Conservation (phyloP, 1,140 invertebrate species). For the Bombus consobrinus region DNA sequence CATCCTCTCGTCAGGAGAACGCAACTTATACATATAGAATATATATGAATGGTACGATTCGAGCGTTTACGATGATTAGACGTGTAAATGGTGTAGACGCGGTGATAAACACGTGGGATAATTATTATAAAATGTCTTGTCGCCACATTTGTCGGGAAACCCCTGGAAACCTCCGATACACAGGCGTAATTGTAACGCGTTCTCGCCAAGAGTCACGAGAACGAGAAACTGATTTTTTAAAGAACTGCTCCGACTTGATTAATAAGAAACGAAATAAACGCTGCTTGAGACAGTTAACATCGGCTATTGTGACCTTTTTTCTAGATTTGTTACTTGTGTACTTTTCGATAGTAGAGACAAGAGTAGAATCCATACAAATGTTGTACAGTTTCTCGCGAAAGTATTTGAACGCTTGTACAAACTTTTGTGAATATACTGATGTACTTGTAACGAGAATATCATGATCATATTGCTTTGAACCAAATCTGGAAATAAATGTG, state of each 20-base stretch:
- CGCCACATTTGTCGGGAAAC: conserved; percentile 6
- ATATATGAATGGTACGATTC: conserved; percentile 42
- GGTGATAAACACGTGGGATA: background rate
- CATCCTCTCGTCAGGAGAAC: conserved; percentile 4
- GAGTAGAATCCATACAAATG: background rate
- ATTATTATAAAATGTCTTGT: background rate
- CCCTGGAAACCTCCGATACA: conserved; percentile 8
- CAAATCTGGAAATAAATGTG: too few species aligned
- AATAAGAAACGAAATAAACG: conserved; percentile 72
- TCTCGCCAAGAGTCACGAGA: conserved; percentile 62
- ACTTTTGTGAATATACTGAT: background rate
- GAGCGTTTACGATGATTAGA: conserved; percentile 46
- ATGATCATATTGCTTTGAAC: too few species aligned
- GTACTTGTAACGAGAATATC: too few species aligned
- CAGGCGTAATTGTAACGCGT: conserved; percentile 57
- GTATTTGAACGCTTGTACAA: background rate
- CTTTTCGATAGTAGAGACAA: background rate
- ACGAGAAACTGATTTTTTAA: conserved; percentile 70
- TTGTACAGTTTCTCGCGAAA: background rate
- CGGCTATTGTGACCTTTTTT: background rate
- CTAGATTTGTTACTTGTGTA: too few species aligned
- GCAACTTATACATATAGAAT: conserved; percentile 50
- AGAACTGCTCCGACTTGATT: conserved; percentile 69
- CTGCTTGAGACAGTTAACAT: conserved; percentile 73
- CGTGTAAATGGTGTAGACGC: conserved; percentile 48